Evolutionary conservation across 1,140 invertebrate species (phyloP), one percentile per base, ranked within the genome.

Genomic region (Lepidotrigona ventralis): DNA sequence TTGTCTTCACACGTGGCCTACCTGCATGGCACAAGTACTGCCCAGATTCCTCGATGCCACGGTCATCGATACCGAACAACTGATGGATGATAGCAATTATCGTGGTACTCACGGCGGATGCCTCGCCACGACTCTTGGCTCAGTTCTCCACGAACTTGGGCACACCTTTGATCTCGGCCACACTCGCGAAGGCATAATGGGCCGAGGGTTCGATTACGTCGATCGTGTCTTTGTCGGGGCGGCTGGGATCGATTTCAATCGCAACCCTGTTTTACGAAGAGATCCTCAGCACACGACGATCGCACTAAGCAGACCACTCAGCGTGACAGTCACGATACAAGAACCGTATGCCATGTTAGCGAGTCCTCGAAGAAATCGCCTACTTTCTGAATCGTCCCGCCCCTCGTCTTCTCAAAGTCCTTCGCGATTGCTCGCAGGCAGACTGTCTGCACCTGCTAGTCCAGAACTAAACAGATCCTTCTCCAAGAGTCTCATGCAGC

Each of bases 91-190:
- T 90, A 98, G 98, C 93, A 97, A 97, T 85, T 98, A 98, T 91
- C 96, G 97, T 75, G 96, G 97, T 17, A 98, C 97, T 1, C 95
- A 96, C 88, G 98, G 98, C 77, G 98, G 97, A 46, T 98, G 98
- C 91, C 98, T 98, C 94, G 97, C 98, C 8, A 99, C 98, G 19
- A 98, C 97, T 26, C 93, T 99, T 54, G 98, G 98, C 9, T 97
- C 98, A n/a, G 97, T 98, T 14, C 96, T 98, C 53, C 98, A 99
- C 94, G 98, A 99, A 95, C 93, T 99, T 68, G 98, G 98, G 21
- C 98, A 99, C 92, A 98, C 97, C 2, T 98, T 99, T 93, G 98
- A 99, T 94, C 95, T 99, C 58, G 98, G 98, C 0, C 98, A 99
- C 92, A 97, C 98, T 1, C 95, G 96, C 86, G 96, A 97, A 86